Evolutionary conservation across 1,140 invertebrate species (phyloP), one percentile per base, ranked within the genome.

Genomic region (Musca domestica): DNA sequence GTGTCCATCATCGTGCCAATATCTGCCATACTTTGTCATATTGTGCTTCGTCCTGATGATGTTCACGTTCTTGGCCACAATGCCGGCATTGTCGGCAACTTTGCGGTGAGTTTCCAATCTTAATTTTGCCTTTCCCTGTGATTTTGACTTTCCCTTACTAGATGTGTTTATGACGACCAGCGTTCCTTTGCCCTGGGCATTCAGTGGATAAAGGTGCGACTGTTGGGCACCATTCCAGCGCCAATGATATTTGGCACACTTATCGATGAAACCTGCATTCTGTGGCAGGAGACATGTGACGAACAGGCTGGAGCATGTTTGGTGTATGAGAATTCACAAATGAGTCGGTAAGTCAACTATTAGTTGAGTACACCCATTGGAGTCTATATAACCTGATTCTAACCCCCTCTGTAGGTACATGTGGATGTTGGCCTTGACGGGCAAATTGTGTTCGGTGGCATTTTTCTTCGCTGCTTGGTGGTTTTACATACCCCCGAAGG

Each of bases 121-220:
- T n/a, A n/a, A n/a, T 52, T 23, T 41, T 41, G 5, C 23, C 20
- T 20, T 25, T 15, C 49, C 2, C n/a, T 48, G n/a, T n/a, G n/a
- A n/a, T 52, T 23, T 41, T 41, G 5, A 48, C 20, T 20, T 25
- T 15, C 49, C 2, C n/a, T 48, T 5, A 7, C 34, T 49, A 92
- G 93, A 74, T 93, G 92, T 71, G 93, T 95, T 3, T 85, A 87
- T 25, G 89, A 92, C 74, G 90, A 94, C 69, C 91, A 94, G 77
- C 86, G 91, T 49, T 92, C 92, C 1, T 93, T 95, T 84, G 93
- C 92, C 1, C 81, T 95, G 27, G 93, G 93, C 0, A 88, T 95
- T 73, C 93, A 95, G 78, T 95, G 93, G 90, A 91, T 95, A 25
- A 89, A 92, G 70, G 90, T 93, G 7, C 85, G 93, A 17, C 77